Conservation (phyloP, 2,113 vertebrate genomes). For the Malurus cyaneus region DNA sequence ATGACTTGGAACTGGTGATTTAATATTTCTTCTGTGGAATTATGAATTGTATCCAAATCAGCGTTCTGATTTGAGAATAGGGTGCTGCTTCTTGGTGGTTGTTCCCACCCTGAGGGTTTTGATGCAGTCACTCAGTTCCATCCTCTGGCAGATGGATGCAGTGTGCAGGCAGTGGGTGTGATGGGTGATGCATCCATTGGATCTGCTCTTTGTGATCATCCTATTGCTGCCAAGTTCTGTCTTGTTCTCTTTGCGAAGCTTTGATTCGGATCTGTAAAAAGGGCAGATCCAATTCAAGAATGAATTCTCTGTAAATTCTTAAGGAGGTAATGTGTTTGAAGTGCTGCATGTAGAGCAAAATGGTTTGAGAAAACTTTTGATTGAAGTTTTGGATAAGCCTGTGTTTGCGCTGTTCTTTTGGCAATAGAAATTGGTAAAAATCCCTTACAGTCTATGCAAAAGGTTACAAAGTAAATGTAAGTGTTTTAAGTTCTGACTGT, state of each 20-base stretch:
- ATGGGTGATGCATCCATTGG: background rate
- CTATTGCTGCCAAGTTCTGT: background rate
- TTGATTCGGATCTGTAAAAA: background rate
- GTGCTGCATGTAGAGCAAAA: background rate
- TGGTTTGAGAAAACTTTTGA: background rate
- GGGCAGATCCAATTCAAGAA: background rate
- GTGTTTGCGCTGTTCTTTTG: background rate
- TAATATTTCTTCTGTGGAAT: background rate
- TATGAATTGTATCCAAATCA: background rate
- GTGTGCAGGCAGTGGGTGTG: background rate
- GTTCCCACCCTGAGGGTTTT: background rate
- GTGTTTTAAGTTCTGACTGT: background rate
- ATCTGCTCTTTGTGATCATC: background rate
- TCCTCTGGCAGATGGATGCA: background rate
- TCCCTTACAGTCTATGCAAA: background rate
- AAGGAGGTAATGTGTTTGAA: background rate
- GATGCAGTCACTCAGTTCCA: background rate
- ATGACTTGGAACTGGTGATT: background rate
- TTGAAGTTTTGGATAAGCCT: background rate
- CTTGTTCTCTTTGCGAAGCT: background rate
- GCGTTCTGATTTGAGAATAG: background rate
- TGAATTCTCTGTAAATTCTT: background rate
- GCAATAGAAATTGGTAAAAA: background rate
- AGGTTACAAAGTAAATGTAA: background rate
- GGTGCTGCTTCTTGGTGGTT: background rate